Base-by-base conservation (phyloP, 2,113 vertebrate species). In the Malurus melanocephalus region DNA sequence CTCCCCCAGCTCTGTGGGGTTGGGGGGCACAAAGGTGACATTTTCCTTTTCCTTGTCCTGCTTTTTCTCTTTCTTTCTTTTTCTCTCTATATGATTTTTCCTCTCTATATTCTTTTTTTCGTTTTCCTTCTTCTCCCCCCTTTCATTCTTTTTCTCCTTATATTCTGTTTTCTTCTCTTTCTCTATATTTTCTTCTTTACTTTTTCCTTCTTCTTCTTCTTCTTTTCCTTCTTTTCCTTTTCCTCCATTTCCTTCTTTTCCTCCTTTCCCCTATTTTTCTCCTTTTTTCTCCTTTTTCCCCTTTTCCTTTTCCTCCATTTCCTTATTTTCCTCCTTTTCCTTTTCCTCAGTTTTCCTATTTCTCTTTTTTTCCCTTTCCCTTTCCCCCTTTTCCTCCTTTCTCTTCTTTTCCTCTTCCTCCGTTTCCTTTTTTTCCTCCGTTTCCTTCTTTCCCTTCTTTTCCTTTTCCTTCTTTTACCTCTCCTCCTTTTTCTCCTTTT, bases 361-460 rank as follows among this genome's bases (percentile, higher is more conserved):
- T 11, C 4, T 3, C 7, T 11, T 2, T 6, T 11, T 30, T 11
- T 40, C 2, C 9, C 45, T 10, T n/a, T 27, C 1, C 6, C 4
- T 10, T 8, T 8, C 24, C 27, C 16, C 3, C 7, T 30, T 32
- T 30, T 3, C 8, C 2, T 26, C 2, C 9, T 33, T 28, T 28
- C 18, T 13, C 9, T 18, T 10, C 3, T 23, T 28, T 6, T 7
- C 10, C 3, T 26, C 27, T 33, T 4, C 13, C 20, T 16, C 5
- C 5, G 26, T 26, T 6, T 9, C 11, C 6, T 18, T 2, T 2
- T 30, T 12, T 13, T 6, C 18, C 5, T 19, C 0, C 4, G 6
- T 24, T 30, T 15, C 3, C 2, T 20, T 5, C 6, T 16, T n/a
- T 6, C 9, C 4, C 23, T 38, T 38, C 10, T 10, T 9, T 9